Evolutionary conservation across 1,140 invertebrate species (phyloP), one percentile per base, ranked within the genome.

Genomic region (Globodera rostochiensis): DNA sequence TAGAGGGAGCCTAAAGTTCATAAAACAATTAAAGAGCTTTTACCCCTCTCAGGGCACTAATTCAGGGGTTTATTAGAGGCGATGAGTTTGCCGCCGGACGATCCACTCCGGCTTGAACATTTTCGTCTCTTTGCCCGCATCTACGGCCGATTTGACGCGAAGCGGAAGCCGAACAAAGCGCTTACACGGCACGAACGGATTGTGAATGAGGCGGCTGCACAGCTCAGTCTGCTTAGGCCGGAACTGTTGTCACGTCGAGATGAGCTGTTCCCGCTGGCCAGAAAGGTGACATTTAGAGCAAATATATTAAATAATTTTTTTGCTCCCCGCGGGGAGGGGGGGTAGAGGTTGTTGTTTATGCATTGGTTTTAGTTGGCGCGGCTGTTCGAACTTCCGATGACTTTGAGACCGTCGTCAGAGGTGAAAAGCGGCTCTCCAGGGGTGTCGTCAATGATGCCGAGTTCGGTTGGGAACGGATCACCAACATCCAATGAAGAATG

Each of bases 121-220:
- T 95, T 98, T 83, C 93, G 96, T 87, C 96, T 96, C 90, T 98
- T 95, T 90, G 94, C 96, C 19, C 95, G 96, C 15, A 98, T 98
- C 87, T 98, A 98, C 90, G 96, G 96, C 4, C 82, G 92, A 47
- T 97, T 97, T 90, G 96, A 98, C 90, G 97, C 96, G 88, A 98
- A 98, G 90, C 92, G 96, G 87, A 95, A 96, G 81, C 94, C 95
- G 1, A 95, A 97, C 90, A 98, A 98, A 90, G 95, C 96, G 1
- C 92, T 98, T 73, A 98, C 96, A 1, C 91, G 97, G 74, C 96
- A 98, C 91, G 96, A 98, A 92, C 95, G 96, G 21, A 95, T 95
- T 64, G 96, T 98, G 11, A 98, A 98, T 91, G 97, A 98, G 90
- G 96, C 96, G 0, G 95, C 96, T 0, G 96, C 96, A 2, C 96